Conservation (phyloP, 2,888 invertebrate genomes). For the Drosophila quasianomalipes region DNA sequence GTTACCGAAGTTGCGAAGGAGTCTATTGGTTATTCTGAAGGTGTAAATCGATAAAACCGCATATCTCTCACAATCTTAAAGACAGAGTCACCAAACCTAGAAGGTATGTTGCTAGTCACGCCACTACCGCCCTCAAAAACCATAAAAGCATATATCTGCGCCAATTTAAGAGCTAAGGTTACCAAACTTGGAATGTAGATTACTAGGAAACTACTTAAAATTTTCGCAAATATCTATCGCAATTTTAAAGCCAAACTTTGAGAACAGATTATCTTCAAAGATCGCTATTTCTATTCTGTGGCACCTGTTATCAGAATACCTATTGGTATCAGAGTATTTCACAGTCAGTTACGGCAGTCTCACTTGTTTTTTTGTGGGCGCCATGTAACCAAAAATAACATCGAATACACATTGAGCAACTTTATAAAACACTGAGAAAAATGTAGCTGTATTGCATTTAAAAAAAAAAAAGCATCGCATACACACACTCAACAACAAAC, state of each 20-base stretch:
- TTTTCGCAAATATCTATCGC: neutral
- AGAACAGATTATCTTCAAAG: neutral
- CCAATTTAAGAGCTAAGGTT: neutral
- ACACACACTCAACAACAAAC: neutral
- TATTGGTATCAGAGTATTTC: neutral
- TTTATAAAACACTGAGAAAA: constrained; percentile 21
- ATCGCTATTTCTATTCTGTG: neutral
- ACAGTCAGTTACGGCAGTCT: neutral
- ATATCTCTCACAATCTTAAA: neutral
- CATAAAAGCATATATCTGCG: neutral
- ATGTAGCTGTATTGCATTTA: neutral
- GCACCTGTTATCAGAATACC: neutral
- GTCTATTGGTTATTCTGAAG: neutral
- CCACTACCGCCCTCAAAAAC: neutral
- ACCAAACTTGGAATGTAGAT: neutral
- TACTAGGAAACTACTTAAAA: neutral
- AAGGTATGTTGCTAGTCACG: neutral
- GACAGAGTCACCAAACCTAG: neutral
- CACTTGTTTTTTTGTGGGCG: constrained; percentile 36
- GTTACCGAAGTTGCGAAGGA: neutral
- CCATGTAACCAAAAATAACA: constrained; percentile 40
- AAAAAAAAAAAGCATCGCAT: neutral
- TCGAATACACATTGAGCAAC: neutral
- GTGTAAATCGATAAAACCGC: neutral
- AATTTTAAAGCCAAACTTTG: neutral